phyloP scores from a whole-genome alignment of 2,888 invertebrate genomes.

The Amphipoea oculea region DNA sequence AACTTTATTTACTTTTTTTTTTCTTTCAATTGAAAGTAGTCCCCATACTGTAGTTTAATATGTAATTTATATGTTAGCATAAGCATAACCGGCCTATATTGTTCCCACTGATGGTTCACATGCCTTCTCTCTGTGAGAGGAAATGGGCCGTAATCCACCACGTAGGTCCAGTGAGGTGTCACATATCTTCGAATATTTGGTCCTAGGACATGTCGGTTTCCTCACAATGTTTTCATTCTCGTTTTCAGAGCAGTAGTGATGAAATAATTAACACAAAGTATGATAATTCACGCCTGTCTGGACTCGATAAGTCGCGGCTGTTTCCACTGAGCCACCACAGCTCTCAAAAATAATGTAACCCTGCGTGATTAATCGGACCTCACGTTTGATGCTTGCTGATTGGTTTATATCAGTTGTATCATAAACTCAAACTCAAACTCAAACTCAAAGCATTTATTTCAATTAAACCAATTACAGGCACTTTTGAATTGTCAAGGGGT shows the following conservation, averaged over 20 bases:
- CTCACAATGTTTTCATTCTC: background rate
- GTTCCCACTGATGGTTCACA: background rate
- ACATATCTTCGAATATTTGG: background rate
- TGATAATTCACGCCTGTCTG: background rate
- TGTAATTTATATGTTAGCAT: background rate
- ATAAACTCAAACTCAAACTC: too few relatives aligned
- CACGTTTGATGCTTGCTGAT: background rate
- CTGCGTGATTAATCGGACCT: background rate
- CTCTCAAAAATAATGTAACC: background rate
- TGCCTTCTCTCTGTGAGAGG: too few relatives aligned
- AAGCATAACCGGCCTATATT: background rate
- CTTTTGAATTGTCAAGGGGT: too few relatives aligned
- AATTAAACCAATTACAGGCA: too few relatives aligned
- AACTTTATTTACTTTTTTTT: slow-evolving; percentile 2
- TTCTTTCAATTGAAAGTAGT: background rate
- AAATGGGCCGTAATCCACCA: too few relatives aligned
- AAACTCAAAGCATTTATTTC: too few relatives aligned
- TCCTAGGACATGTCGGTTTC: background rate
- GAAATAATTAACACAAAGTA: background rate
- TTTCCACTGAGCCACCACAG: background rate
- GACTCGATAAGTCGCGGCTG: background rate
- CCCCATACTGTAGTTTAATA: background rate
- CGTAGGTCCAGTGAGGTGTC: too few relatives aligned
- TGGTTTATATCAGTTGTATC: background rate
- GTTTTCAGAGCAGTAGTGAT: background rate